phyloP scores from a whole-genome alignment of 2,888 invertebrate genomes.

The Pyrgus malvae region DNA sequence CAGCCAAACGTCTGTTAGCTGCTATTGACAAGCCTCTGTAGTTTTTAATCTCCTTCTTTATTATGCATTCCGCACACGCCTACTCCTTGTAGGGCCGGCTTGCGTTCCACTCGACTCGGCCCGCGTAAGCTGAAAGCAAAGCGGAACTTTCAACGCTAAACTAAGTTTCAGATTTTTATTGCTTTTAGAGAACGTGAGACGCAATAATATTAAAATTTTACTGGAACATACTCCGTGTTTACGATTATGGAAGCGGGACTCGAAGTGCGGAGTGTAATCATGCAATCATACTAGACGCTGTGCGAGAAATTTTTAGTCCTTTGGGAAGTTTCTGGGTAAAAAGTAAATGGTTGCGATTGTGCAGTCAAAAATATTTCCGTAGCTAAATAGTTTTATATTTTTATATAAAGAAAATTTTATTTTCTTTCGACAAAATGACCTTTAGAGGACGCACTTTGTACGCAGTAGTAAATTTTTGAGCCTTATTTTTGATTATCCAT shows the following conservation, averaged over 20 bases:
- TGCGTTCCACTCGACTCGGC: constrained; percentile 64
- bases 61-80: constrained; percentile 80
- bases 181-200: constrained; percentile 76
- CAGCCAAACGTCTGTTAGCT: constrained; percentile 37
- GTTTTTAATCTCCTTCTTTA: constrained; percentile 78
- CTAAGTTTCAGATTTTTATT: constrained; percentile 78
- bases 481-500: too few relatives aligned
- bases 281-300: constrained; percentile 4
- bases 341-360: too few relatives aligned
- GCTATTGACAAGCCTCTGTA: constrained; percentile 76
- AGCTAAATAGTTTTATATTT: too few relatives aligned
- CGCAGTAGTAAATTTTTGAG: too few relatives aligned
- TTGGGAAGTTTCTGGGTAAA: neutral
- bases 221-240: constrained; percentile 37
- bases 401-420: too few relatives aligned
- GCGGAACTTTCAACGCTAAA: constrained; percentile 72
- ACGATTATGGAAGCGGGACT: constrained; percentile 28
- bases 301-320: neutral
- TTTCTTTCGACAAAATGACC: too few relatives aligned
- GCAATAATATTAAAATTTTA: constrained; percentile 73
- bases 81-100: constrained; percentile 73
- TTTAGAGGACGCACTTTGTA: too few relatives aligned
- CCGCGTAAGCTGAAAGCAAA: constrained; percentile 64
- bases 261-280: constrained; percentile 16
- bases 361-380: too few relatives aligned